Evolutionary conservation across 2,113 vertebrate genomes (phyloP), one percentile per base, ranked within the genome.

Genomic region (Bubo blakistoni): DNA sequence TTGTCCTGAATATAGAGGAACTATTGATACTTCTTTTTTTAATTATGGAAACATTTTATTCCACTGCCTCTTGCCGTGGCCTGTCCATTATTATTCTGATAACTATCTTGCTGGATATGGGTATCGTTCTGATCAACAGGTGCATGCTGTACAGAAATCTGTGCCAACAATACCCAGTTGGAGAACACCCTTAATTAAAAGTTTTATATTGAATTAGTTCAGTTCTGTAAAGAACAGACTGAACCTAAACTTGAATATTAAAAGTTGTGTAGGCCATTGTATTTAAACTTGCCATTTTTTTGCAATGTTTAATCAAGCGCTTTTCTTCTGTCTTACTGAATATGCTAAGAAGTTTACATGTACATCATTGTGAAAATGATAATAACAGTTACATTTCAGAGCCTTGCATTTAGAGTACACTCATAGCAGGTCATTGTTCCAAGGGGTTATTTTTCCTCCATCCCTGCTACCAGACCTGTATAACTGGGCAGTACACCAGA

Each of bases 181-280:
- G 38, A 88, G 69, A 84, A 83, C 36, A 59, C 13, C 5, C 20
- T 93, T 94, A 94, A 96, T 96, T 92, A 91, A 96, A 95, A 93
- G n/a, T 81, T 92, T 92, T 55, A 14, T 90, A 89, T 81, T 91
- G 59, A 77, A 93, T 85, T 96, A 85, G 32, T 57, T 83, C 52
- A 42, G 38, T 74, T 88, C 51, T 90, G 59, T 70, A 69, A 90
- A 81, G 51, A 92, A 74, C 58, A 86, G 81, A 38, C 32, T 55
- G 76, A 94, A 91, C 14, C 34, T 70, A 61, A 91, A 83, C 59
- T 67, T 79, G 71, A 93, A 76, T 90, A 92, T 78, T 90, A 79
- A 58, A 92, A 81, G 9, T 47, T 84, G 65, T 58, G 16, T 59
- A 57, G 52, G 46, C 49, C 22, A 49, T 57, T 88, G n/a, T 77